Percentiles rank a stretch among this genome's conserved stretches.
These are phyloP conservation scores for Phaethornis superciliosus DNA, from an alignment of 2,113 vertebrate genomes.

Conservation along the genomic window DNA sequence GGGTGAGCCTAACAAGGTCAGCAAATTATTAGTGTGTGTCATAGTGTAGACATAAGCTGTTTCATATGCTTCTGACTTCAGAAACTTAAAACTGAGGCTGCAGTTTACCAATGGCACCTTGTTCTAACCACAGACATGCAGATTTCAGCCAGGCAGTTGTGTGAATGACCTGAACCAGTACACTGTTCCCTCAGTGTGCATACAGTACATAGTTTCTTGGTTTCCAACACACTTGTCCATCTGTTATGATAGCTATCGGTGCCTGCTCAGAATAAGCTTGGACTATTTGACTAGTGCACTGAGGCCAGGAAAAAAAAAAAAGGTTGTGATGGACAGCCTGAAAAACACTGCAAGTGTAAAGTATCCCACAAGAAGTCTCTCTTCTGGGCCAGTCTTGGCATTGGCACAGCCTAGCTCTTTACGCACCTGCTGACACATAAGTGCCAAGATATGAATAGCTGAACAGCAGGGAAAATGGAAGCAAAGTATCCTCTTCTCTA, in stretches of 20 bases:
- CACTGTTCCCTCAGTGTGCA: conserved; percentile 44
- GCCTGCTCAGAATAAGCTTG: conserved; percentile 63
- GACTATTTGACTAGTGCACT: conserved; percentile 33
- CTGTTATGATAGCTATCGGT: conserved; percentile 25
- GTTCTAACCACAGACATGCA: conserved; percentile 8
- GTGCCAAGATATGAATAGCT: conserved; percentile 55
- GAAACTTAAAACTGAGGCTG: background rate
- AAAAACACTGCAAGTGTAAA: conserved; percentile 27
- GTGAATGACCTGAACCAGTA: conserved; percentile 15
- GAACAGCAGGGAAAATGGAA: conserved; percentile 50
- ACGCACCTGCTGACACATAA: conserved; percentile 7
- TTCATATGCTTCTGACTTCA: background rate
- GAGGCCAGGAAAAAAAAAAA: conserved; percentile 6
- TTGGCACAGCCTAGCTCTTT: background rate
- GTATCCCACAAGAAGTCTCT: conserved; percentile 8
- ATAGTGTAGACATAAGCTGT: background rate
- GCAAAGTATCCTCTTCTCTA: conserved; percentile 19
- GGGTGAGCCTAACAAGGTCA: background rate
- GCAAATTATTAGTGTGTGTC: background rate
- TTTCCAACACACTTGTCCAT: conserved; percentile 52
- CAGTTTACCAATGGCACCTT: conserved; percentile 19
- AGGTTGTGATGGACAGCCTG: conserved; percentile 9
- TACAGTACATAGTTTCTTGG: conserved; percentile 50
- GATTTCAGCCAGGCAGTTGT: background rate
- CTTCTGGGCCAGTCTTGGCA: conserved; percentile 21